A percentile compares a stretch with the other conserved stretches of the same genome.
phyloP scores from a whole-genome alignment of 1,140 invertebrate species.

The Watersipora subatra region DNA sequence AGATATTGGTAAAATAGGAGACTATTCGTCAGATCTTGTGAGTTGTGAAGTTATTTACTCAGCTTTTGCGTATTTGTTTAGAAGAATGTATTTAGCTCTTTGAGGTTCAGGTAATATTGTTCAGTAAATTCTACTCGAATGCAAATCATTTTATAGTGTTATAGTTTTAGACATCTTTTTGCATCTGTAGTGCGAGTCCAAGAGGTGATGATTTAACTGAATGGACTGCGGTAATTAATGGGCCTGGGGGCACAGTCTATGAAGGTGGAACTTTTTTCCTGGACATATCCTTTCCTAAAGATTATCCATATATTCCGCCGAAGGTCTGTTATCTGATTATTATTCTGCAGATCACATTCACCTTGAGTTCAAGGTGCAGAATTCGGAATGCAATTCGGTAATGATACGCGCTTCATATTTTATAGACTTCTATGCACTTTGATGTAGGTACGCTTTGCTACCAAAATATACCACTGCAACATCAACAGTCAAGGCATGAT shows the following conservation, averaged over 20 bases:
- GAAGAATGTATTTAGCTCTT: too few species aligned
- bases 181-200: slow-evolving; percentile 71
- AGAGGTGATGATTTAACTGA: slow-evolving; percentile 94
- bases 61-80: too few species aligned
- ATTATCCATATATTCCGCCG: slow-evolving; percentile 98
- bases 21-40: too few species aligned
- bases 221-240: slow-evolving; percentile 92
- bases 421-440: slow-evolving; percentile 25
- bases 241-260: slow-evolving; percentile 56
- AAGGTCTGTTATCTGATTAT: slow-evolving; percentile 55
- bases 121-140: too few species aligned
- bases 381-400: not conserved
- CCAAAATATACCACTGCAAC: slow-evolving; percentile 40
- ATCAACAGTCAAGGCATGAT: slow-evolving; percentile 40
- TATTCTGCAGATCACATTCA: not conserved
- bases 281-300: slow-evolving; percentile 98
- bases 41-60: too few species aligned
- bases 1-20: too few species aligned
- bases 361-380: not conserved
- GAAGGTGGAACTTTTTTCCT: slow-evolving; percentile 98
- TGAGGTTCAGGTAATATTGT: too few species aligned
- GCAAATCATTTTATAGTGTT: too few species aligned
- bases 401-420: too few species aligned
- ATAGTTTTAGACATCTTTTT: too few species aligned
- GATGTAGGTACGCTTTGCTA: slow-evolving; percentile 89